Conservation (phyloP, 2,113 vertebrate species). For the Cebidichthys violaceus region DNA sequence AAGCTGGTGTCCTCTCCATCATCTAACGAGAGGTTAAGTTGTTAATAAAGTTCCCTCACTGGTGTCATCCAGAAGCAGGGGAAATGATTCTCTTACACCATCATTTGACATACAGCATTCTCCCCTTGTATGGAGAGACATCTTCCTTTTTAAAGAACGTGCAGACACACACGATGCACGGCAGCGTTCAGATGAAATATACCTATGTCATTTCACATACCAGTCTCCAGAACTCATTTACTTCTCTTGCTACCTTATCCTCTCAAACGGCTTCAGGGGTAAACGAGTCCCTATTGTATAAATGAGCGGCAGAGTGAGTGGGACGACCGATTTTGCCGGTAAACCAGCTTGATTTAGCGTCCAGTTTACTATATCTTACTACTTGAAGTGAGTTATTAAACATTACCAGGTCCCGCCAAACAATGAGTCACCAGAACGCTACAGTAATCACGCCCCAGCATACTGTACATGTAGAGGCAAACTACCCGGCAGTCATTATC, state of each 20-base stretch:
- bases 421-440: slow-evolving; percentile 36
- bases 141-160: not conserved
- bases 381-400: slow-evolving; percentile 56
- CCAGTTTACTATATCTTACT: slow-evolving; percentile 28
- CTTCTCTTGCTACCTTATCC: slow-evolving; percentile 5
- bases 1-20: not conserved
- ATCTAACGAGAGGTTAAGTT: not conserved
- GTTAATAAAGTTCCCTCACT: not conserved
- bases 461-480: slow-evolving; percentile 20
- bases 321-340: slow-evolving; percentile 45
- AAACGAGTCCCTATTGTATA: slow-evolving; percentile 29
- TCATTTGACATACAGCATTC: not conserved
- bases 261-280: slow-evolving; percentile 36
- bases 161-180: not conserved
- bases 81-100: not conserved
- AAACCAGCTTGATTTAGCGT: slow-evolving; percentile 59
- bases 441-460: slow-evolving; percentile 50
- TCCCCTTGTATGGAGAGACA: not conserved
- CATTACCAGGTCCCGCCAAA: slow-evolving; percentile 45
- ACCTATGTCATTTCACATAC: slow-evolving; percentile 21
- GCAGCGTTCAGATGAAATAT: slow-evolving; percentile 9
- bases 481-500: slow-evolving; percentile 61
- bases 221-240: slow-evolving; percentile 35
- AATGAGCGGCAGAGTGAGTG: slow-evolving; percentile 18
- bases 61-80: not conserved